Evolutionary conservation across 2,113 vertebrate species (phyloP).

Genomic region (Oncorhynchus clarkii): DNA sequence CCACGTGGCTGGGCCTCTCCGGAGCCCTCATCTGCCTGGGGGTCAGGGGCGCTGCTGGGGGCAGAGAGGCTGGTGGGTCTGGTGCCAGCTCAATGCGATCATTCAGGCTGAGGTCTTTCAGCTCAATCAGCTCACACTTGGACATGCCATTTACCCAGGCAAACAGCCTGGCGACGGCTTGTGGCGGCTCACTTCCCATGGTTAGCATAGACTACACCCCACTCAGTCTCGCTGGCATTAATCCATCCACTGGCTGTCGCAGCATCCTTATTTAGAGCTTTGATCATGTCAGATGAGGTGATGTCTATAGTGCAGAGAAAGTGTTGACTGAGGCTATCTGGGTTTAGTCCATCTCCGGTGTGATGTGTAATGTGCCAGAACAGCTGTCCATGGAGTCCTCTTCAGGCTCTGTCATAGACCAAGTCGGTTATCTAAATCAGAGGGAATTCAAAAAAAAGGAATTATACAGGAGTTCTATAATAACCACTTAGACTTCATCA

Average conservation of each 20-base stretch:
- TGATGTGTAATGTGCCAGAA: neutral
- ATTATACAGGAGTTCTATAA: neutral
- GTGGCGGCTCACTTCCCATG: constrained; percentile 22
- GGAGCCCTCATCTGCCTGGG: constrained; percentile 57
- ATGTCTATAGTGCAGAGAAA: neutral
- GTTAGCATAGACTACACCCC: neutral
- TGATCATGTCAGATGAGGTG: neutral
- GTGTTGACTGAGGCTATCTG: neutral
- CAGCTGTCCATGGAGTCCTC: neutral
- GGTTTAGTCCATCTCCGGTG: constrained; percentile 9
- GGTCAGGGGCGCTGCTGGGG: constrained; percentile 24
- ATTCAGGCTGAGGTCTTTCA: constrained; percentile 70
- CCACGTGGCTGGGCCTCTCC: constrained; percentile 44
- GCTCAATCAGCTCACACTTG: constrained; percentile 79
- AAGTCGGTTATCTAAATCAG: neutral
- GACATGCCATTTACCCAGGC: constrained; percentile 59
- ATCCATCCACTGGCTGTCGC: neutral
- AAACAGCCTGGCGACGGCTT: constrained; percentile 39
- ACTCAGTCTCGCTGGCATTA: neutral
- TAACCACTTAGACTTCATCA: neutral
- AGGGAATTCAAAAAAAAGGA: neutral
- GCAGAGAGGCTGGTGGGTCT: constrained; percentile 29
- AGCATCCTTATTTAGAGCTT: neutral
- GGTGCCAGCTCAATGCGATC: constrained; percentile 72
- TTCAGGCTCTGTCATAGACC: neutral